phyloP scores from a whole-genome alignment of 2,113 vertebrate genomes.

The Baryphthengus martii region DNA sequence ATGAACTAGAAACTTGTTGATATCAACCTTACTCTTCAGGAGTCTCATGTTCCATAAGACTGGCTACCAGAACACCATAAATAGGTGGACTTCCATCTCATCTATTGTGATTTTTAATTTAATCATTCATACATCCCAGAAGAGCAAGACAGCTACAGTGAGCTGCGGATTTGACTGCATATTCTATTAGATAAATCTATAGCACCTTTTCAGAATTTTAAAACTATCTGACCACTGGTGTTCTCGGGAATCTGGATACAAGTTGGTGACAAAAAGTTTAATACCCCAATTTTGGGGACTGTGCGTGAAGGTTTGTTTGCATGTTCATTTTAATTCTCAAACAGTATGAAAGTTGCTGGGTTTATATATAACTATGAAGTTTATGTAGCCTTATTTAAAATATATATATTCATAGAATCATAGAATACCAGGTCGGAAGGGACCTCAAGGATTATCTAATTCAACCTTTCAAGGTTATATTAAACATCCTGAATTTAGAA shows the following conservation, averaged over 20 bases:
- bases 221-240: neutral
- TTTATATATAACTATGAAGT: neutral
- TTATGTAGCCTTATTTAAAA: neutral
- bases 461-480: too few species aligned
- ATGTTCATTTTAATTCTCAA: neutral
- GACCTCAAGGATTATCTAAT: too few species aligned
- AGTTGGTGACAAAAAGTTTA: neutral
- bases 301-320: neutral
- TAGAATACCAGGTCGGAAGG: too few species aligned
- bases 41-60: neutral
- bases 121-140: neutral
- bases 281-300: neutral
- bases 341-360: neutral
- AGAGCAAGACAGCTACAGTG: neutral
- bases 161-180: neutral
- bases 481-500: neutral
- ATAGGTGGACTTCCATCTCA: neutral
- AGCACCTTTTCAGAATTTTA: neutral
- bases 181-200: neutral
- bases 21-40: neutral
- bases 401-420: too few species aligned
- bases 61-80: neutral
- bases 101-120: neutral
- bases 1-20: neutral
- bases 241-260: neutral